Percentiles rank a stretch among this genome's conserved stretches.
These are phyloP conservation scores for Mormyrus proboscirostris DNA, from an alignment of 2,797 vertebrate species.

Conservation along the genomic window DNA sequence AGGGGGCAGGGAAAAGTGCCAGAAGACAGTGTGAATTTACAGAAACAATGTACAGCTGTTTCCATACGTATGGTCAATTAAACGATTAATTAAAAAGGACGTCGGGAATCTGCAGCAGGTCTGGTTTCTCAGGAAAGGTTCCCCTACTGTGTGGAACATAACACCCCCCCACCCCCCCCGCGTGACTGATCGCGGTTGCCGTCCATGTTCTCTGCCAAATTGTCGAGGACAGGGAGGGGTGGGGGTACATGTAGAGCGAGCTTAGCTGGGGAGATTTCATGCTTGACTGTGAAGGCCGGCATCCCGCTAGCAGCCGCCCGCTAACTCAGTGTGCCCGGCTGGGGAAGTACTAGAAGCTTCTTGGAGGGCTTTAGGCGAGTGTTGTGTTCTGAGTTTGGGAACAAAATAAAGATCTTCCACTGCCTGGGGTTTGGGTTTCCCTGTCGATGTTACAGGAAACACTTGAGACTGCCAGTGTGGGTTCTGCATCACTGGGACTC, in stretches of 20 bases:
- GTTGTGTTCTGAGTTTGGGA: neutral
- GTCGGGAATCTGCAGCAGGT: neutral
- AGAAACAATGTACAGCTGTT: neutral
- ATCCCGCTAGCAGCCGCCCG: neutral
- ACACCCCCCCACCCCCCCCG: too few relatives aligned
- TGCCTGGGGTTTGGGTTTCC: neutral
- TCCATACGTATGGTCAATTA: neutral
- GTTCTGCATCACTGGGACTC: neutral
- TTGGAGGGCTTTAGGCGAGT: neutral
- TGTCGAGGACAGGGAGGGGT: neutral
- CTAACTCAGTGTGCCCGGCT: constrained; percentile 20
- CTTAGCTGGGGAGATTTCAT: neutral
- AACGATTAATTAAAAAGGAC: neutral
- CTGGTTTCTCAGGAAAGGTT: neutral
- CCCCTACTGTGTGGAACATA: neutral
- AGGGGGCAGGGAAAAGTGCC: neutral
- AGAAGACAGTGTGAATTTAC: neutral
- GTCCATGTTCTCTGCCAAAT: neutral
- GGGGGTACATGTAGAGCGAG: neutral
- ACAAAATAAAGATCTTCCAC: neutral
- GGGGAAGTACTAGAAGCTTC: neutral
- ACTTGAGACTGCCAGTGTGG: neutral
- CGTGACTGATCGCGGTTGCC: neutral
- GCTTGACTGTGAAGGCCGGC: neutral
- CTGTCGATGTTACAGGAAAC: neutral